Percentiles rank a stretch among this genome's conserved stretches.
These are phyloP conservation scores for Brachionus manjavacas DNA, from an alignment of 1,140 invertebrate species.

Conservation along the genomic window DNA sequence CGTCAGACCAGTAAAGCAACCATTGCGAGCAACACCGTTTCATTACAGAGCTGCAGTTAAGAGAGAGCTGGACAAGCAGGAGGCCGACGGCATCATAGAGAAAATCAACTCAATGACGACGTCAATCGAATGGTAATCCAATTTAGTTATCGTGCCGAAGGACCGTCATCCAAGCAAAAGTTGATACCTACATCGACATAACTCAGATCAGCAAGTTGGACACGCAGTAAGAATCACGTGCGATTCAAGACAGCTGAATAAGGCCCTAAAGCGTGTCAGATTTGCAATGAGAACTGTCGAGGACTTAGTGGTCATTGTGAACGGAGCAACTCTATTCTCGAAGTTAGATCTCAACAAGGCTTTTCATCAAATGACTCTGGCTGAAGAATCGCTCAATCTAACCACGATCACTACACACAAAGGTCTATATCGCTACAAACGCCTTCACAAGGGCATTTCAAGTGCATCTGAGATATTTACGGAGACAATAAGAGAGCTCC, in stretches of 20 bases:
- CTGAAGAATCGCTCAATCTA: conserved; percentile 42
- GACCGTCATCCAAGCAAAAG: background rate
- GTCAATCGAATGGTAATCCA: background rate
- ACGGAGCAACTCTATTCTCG: conserved; percentile 42
- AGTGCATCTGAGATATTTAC: conserved; percentile 43
- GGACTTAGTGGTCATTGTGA: conserved; percentile 42
- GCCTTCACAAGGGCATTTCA: conserved; percentile 43
- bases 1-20: background rate
- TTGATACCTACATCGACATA: background rate
- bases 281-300: conserved; percentile 43
- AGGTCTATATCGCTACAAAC: conserved; percentile 44
- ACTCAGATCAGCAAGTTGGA: background rate
- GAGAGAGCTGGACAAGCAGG: background rate
- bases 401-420: conserved; percentile 45
- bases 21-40: background rate
- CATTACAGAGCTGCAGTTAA: background rate
- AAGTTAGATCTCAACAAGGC: conserved; percentile 45
- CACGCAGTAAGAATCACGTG: background rate
- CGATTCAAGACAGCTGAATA: background rate
- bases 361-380: conserved; percentile 47
- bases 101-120: background rate
- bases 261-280: conserved; percentile 36
- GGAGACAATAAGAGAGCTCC: conserved; percentile 3
- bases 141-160: background rate
- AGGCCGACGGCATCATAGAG: background rate